Evolutionary conservation across 2,888 invertebrate species (phyloP).

Genomic region (Meganola albula): DNA sequence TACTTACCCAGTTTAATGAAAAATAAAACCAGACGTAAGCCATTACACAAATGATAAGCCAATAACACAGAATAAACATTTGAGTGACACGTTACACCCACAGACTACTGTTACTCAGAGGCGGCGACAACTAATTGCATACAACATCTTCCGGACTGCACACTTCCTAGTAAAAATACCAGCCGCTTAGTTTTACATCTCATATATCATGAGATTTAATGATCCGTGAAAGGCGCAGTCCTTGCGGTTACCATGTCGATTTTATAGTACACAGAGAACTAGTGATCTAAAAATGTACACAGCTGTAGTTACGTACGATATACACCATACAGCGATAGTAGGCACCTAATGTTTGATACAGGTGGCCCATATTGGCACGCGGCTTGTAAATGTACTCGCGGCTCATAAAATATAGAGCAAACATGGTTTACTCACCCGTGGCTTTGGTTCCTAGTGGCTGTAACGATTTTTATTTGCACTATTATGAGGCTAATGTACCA

Average conservation of each 20-base stretch:
- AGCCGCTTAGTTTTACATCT: slow-evolving; percentile 15
- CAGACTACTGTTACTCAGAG: too few relatives aligned
- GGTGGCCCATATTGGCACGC: slow-evolving; percentile 32
- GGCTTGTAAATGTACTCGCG: slow-evolving; percentile 15
- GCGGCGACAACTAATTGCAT: too few relatives aligned
- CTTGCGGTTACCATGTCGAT: slow-evolving; percentile 27
- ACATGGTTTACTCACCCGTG: too few relatives aligned
- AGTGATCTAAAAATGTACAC: slow-evolving; percentile 34
- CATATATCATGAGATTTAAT: slow-evolving; percentile 16
- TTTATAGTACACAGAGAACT: slow-evolving; percentile 22
- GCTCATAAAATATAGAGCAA: slow-evolving; percentile 25
- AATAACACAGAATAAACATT: too few relatives aligned
- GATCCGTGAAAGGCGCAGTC: slow-evolving; percentile 11
- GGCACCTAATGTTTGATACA: slow-evolving; percentile 29
- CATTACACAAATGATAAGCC: too few relatives aligned
- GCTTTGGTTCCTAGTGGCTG: too few relatives aligned
- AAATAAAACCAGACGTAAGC: too few relatives aligned
- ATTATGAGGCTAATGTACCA: too few relatives aligned
- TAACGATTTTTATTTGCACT: too few relatives aligned
- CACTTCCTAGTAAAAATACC: slow-evolving; percentile 18
- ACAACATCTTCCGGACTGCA: too few relatives aligned
- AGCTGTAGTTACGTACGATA: slow-evolving; percentile 29
- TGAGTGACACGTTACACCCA: too few relatives aligned
- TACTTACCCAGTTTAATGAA: too few relatives aligned
- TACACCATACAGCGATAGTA: slow-evolving; percentile 7